Evolutionary conservation across 1,140 invertebrate species (phyloP).

Genomic region (Drosophila pallidifrons): DNA sequence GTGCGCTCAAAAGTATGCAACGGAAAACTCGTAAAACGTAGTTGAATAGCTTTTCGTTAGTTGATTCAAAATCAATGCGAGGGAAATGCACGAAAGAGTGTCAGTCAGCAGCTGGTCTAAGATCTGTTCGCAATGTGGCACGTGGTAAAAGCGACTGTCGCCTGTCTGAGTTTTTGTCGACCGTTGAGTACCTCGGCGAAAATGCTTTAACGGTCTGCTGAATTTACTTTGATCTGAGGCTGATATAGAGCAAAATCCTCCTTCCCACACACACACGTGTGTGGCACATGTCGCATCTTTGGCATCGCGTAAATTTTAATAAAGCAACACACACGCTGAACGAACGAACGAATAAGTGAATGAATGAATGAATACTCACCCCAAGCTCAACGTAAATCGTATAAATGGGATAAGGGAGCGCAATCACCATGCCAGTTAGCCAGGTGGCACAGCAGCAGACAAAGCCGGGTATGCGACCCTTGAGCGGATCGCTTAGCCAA

Average conservation of each 20-base stretch:
- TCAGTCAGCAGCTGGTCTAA: no score
- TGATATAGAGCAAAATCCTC: constrained; percentile 1
- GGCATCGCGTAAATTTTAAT: constrained; percentile 59
- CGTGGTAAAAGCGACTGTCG: constrained; percentile 4
- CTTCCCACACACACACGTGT: neutral
- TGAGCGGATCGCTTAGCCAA: constrained; percentile 88
- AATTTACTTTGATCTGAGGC: constrained; percentile 64
- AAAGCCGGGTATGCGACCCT: constrained; percentile 88
- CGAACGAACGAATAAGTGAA: no score
- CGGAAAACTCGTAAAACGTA: no score
- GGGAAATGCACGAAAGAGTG: no score
- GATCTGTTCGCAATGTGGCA: neutral
- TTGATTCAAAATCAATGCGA: no score
- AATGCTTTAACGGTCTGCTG: constrained; percentile 72
- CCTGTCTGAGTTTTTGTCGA: constrained; percentile 18
- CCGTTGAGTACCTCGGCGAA: constrained; percentile 20
- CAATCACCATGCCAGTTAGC: constrained; percentile 89
- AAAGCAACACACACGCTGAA: constrained; percentile 35
- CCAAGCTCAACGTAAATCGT: constrained; percentile 89
- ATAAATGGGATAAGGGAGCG: constrained; percentile 91
- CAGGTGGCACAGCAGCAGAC: constrained; percentile 89
- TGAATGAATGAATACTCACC: constrained; percentile 84
- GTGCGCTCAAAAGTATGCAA: no score
- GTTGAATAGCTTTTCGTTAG: no score
- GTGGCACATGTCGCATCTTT: constrained; percentile 28